Evolutionary conservation across 2,797 vertebrate genomes (phyloP).

Genomic region (Valencia hispanica): DNA sequence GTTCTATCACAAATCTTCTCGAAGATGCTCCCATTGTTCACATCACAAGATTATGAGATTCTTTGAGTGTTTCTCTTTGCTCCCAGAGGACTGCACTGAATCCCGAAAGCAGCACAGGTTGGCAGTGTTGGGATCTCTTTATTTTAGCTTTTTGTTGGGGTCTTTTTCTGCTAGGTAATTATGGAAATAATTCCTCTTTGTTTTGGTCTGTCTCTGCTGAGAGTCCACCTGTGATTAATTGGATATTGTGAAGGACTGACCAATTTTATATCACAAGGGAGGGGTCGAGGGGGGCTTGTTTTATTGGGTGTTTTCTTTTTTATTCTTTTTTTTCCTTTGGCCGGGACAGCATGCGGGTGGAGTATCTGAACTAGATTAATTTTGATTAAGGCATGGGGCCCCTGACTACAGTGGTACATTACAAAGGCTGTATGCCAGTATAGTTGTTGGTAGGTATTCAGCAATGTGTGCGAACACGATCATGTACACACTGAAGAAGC

Average conservation of each 20-base stretch:
- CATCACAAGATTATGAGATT: constrained; percentile 59
- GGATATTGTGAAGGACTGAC: constrained; percentile 61
- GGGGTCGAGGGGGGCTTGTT: constrained; percentile 62
- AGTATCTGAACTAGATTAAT: constrained; percentile 76
- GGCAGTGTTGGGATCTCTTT: constrained; percentile 60
- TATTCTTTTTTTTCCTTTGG: constrained; percentile 32
- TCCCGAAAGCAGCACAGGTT: constrained; percentile 57
- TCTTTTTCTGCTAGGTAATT: constrained; percentile 64
- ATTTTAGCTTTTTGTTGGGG: constrained; percentile 50
- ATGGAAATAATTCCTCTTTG: constrained; percentile 74
- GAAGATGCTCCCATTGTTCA: constrained; percentile 62
- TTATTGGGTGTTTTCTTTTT: constrained; percentile 69
- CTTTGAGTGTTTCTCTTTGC: constrained; percentile 57
- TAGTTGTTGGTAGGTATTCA: constrained; percentile 58
- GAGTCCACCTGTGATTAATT: constrained; percentile 69
- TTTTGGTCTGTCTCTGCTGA: constrained; percentile 63
- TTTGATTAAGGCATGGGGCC: constrained; percentile 75
- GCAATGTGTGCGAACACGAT: constrained; percentile 28
- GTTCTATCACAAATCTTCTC: constrained; percentile 54
- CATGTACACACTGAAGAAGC: constrained; percentile 23
- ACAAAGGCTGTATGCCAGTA: constrained; percentile 58
- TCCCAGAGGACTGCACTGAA: constrained; percentile 54
- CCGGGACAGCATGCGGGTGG: constrained; percentile 56
- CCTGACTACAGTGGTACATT: constrained; percentile 58
- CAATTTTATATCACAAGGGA: constrained; percentile 73